A percentile compares a stretch with the other conserved stretches of the same genome.
phyloP scores from a whole-genome alignment of 92 coral and sea anemone genomes.

The Plumapathes pennacea region DNA sequence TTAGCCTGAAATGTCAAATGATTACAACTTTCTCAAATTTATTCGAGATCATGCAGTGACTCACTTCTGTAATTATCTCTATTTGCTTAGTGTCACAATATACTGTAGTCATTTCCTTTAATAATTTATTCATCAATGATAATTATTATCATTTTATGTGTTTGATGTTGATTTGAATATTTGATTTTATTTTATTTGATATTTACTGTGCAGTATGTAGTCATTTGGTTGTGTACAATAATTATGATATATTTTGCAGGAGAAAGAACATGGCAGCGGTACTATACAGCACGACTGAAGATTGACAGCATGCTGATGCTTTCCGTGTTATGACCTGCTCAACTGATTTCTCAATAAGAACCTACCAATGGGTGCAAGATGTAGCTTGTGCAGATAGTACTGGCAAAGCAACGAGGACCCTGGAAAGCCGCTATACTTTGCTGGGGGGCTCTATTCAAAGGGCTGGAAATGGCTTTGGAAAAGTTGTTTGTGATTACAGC shows the following conservation, averaged over 20 bases:
- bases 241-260: conserved; percentile 53
- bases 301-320: conserved; percentile 77
- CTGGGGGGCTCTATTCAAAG: conserved; percentile 85
- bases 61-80: no score
- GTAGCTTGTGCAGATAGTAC: background rate
- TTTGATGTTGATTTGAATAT: no score
- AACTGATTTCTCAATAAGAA: conserved; percentile 75
- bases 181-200: no score
- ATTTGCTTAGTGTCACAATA: no score
- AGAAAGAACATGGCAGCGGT: conserved; percentile 74
- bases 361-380: conserved; percentile 60
- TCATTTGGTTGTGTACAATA: no score
- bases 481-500: conserved; percentile 74
- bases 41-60: no score
- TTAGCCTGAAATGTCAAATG: no score
- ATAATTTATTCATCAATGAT: no score
- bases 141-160: no score
- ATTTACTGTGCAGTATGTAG: no score
- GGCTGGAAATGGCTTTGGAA: conserved; percentile 91
- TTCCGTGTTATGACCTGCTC: conserved; percentile 80
- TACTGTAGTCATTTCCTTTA: no score
- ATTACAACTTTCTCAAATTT: no score
- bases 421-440: conserved; percentile 75
- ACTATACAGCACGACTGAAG: conserved; percentile 55
- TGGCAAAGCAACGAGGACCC: background rate